Percentiles rank a stretch among this genome's conserved stretches.
Evolutionary conservation across 2,888 invertebrate species (phyloP).

Genomic region (Gasteruption jaculator): DNA sequence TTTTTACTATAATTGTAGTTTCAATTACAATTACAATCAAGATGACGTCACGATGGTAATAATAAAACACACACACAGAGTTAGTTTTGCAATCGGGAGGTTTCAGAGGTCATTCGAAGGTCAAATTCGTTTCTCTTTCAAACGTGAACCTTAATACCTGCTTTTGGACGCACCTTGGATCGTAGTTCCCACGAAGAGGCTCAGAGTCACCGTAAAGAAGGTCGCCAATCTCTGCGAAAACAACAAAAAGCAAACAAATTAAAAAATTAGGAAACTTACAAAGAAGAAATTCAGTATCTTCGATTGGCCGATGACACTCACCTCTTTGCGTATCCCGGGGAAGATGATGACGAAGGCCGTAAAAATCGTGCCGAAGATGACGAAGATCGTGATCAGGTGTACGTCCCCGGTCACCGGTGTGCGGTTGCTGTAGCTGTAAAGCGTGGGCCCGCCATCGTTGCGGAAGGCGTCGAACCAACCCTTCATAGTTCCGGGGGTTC

Average conservation of each 20-base stretch:
- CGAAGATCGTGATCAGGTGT: constrained; percentile 77
- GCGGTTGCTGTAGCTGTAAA: constrained; percentile 91
- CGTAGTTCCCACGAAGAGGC: constrained; percentile 88
- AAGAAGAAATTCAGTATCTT: neutral
- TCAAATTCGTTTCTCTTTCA: too few species aligned
- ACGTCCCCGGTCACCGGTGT: constrained; percentile 95
- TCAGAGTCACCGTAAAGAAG: constrained; percentile 86
- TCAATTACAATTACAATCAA: too few species aligned
- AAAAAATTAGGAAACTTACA: too few species aligned
- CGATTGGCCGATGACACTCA: constrained; percentile 50
- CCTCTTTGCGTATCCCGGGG: constrained; percentile 93
- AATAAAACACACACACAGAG: too few species aligned
- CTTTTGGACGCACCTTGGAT: constrained; percentile 83
- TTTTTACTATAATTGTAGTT: too few species aligned
- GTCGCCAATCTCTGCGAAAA: constrained; percentile 84
- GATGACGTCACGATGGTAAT: too few species aligned
- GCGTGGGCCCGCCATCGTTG: constrained; percentile 92
- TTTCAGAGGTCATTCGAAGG: too few species aligned
- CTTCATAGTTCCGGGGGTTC: constrained; percentile 83
- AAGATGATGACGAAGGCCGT: constrained; percentile 93
- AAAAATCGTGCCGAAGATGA: constrained; percentile 86
- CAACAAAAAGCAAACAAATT: constrained; percentile 4
- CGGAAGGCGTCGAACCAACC: constrained; percentile 98
- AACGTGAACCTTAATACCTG: too few species aligned
- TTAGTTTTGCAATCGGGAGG: too few species aligned